Base-by-base conservation (phyloP, 2,888 invertebrate species). In the Steinernema hermaphroditum region DNA sequence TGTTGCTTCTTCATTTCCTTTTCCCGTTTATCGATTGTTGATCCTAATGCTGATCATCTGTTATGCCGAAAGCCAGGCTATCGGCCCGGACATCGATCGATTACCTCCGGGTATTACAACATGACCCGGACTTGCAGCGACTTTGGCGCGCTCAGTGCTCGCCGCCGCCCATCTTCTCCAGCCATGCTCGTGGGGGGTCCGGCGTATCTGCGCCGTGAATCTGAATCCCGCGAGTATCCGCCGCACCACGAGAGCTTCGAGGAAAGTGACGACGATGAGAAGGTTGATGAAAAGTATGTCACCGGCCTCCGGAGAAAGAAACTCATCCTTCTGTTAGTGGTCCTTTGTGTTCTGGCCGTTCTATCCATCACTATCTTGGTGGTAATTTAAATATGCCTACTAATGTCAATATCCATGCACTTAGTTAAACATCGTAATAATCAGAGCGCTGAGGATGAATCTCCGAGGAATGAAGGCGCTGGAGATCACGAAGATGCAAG, bases 381-480 rank as follows among this genome's bases (percentile, higher is more conserved):
- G 22, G 84, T 84, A 72, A 75, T 79, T 71, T 54, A 27, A 70
- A n/a, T 68, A 43, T 46, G 14, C 29, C 57, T 69, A 29, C 62
- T n/a, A 74, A 46, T 50, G 0, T 12, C 19, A 32, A 29, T 79
- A 43, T 43, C 68, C 29, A 14, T 43, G 9, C 16, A 70, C 77
- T 71, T 71, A 85, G 85, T 54, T 82, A 8, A 85, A 85, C 49
- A 72, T 85, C 19, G 72, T 80, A 70, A 74, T 85, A 8, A 80
- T 85, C 12, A 68, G 74, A 9, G 80, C 79, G 1, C 77, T 85
- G 0, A 79, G 81, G 76, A 85, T 85, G 81, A 73, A 76, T 8
- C 76, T 76, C 27, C 79, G 77, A 16, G 85, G 85, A 37, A 82
- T 85, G 77, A 73, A 76, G 41, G 79, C 81, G 37, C 70, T 85